Base-by-base conservation (phyloP, 2,113 vertebrate genomes). In the Hyperoodon ampullatus region DNA sequence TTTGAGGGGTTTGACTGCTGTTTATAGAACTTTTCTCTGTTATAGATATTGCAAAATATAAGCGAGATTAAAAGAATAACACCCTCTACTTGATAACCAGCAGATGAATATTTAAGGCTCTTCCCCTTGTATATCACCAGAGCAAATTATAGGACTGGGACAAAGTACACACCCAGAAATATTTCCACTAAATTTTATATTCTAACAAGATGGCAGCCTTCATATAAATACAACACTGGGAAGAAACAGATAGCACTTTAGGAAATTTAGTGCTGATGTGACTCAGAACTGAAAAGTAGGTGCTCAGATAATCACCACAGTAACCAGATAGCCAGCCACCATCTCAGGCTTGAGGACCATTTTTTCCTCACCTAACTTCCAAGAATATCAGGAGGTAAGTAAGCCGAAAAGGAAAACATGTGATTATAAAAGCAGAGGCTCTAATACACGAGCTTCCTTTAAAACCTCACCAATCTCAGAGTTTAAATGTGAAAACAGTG, bases 31-130 rank as follows among this genome's bases (percentile, higher is more conserved):
- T 60, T 75, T 65, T 71, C 86, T 47, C 21, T 88, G n/a, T 78
- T 24, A 63, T 33, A 68, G 3, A 60, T 75, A 44, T 0, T 84
- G 8, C 28, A 95, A 90, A 92, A 96, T 39, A 23, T 15, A 94
- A 98, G 95, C 30, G 16, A 47, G 60, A 78, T 35, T 26, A 92
- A 81, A 28, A 74, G 88, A 66, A 13, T 39, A 86, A 74, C 83
- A 24, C 33, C 61, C 16, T 92, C 42, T 78, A 77, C 47, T 47
- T 90, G 30, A 71, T 47, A 96, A 95, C 21, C 10, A 83, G 68
- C 35, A 85, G 61, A 61, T 28, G 33, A 77, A 35, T 66, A 94
- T 35, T 70, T 53, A 80, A 94, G 80, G 33, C 28, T 95, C 28
- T 72, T 58, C n/a, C 47, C 63, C 50, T 2, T n/a, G 19, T 55